Evolutionary conservation across 2,797 vertebrate genomes (phyloP).

Genomic region (Gallinago stenura): DNA sequence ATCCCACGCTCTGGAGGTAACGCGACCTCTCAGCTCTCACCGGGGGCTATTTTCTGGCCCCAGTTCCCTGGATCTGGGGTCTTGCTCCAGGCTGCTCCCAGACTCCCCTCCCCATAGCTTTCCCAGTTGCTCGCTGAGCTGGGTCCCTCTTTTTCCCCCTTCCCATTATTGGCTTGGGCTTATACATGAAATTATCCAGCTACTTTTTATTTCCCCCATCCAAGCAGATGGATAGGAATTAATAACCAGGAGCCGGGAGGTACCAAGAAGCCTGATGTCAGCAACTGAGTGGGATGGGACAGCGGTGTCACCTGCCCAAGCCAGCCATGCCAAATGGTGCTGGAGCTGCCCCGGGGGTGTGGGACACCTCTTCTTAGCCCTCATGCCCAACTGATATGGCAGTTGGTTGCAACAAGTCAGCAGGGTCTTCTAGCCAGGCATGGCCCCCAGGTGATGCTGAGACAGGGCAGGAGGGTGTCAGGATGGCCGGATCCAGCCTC

Average conservation of each 20-base stretch:
- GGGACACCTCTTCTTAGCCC: background rate
- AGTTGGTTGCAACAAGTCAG: background rate
- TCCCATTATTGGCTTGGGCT: background rate
- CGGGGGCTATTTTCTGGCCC: background rate
- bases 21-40: background rate
- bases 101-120: background rate
- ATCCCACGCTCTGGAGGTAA: background rate
- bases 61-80: background rate
- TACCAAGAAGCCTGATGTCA: background rate
- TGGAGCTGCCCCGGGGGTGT: background rate
- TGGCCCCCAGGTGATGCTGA: background rate
- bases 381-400: background rate
- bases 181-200: background rate
- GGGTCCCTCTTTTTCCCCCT: background rate
- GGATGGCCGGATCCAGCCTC: background rate
- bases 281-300: background rate
- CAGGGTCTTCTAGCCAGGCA: background rate
- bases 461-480: background rate
- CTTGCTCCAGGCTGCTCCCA: background rate
- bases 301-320: background rate
- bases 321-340: fast-evolving
- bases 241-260: background rate
- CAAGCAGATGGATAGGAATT: background rate
- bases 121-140: background rate
- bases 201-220: background rate